A percentile compares a stretch with the other conserved stretches of the same genome.
phyloP scores from a whole-genome alignment of 2,113 vertebrate species.

The Chlorodrepanis virens region DNA sequence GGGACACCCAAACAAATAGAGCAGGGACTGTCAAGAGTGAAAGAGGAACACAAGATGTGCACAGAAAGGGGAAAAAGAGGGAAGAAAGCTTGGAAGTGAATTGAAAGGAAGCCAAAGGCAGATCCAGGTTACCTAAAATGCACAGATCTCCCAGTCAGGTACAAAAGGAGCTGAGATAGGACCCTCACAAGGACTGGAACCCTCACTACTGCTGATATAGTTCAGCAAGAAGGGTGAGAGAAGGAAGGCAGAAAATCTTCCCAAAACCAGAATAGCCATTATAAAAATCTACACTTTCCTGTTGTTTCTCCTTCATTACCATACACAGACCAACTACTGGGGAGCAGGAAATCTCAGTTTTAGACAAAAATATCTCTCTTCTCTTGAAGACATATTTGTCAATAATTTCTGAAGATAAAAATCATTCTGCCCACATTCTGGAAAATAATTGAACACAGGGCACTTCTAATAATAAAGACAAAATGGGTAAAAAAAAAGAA shows the following conservation, averaged over 20 bases:
- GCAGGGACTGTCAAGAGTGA: background rate
- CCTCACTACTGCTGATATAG: background rate
- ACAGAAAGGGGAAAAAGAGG: fast-evolving
- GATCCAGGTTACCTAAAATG: background rate
- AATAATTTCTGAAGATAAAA: background rate
- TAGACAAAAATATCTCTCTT: background rate
- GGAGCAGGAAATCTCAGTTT: background rate
- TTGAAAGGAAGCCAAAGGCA: background rate
- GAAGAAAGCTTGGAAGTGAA: background rate
- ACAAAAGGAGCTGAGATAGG: background rate
- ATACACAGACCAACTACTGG: fast-evolving
- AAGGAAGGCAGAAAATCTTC: background rate
- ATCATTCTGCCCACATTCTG: background rate
- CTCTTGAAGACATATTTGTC: background rate
- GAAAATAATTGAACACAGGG: background rate
- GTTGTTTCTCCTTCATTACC: background rate
- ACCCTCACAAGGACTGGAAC: background rate
- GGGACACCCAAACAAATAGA: background rate
- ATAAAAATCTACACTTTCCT: background rate
- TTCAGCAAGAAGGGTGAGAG: background rate
- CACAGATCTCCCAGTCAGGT: background rate
- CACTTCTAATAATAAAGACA: background rate
- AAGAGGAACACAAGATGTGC: background rate
- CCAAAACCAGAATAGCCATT: background rate
- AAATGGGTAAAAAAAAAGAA: background rate